Evolutionary conservation across 1,140 invertebrate species (phyloP).

Genomic region (Rhyacophila brunnea): DNA sequence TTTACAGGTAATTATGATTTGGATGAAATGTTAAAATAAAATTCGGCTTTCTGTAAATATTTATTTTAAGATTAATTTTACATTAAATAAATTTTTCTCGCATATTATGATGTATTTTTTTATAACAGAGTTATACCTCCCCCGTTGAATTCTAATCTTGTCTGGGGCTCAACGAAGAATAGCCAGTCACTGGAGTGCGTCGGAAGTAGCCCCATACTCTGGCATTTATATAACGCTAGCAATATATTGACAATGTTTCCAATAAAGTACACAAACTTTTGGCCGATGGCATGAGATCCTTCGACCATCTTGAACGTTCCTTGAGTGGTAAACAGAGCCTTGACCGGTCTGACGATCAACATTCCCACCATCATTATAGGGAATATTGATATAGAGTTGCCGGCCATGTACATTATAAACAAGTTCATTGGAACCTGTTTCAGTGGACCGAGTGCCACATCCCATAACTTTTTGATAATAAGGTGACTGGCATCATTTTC

Average conservation of each 20-base stretch:
- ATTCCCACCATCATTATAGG: constrained; percentile 99
- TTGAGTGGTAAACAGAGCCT: constrained; percentile 89
- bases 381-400: constrained; percentile 98
- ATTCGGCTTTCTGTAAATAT: constrained; percentile 10
- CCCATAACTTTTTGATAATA: constrained; percentile 96
- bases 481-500: constrained; percentile 79
- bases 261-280: constrained; percentile 93
- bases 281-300: constrained; percentile 84
- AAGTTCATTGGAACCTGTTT: constrained; percentile 99
- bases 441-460: constrained; percentile 90
- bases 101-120: constrained; percentile 35
- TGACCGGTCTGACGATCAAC: constrained; percentile 93
- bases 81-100: constrained; percentile 9
- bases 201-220: constrained; percentile 96
- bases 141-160: constrained; percentile 82
- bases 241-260: constrained; percentile 93
- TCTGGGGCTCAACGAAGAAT: constrained; percentile 92
- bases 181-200: constrained; percentile 99
- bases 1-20: constrained; percentile 41
- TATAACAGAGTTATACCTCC: constrained; percentile 74
- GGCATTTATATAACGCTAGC: constrained; percentile 96
- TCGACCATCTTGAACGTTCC: constrained; percentile 95
- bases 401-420: constrained; percentile 99
- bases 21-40: constrained; percentile 1
- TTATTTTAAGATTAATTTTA: constrained; percentile 18